Conservation (phyloP, 2,888 invertebrate genomes). For the Diogma glabrata region DNA sequence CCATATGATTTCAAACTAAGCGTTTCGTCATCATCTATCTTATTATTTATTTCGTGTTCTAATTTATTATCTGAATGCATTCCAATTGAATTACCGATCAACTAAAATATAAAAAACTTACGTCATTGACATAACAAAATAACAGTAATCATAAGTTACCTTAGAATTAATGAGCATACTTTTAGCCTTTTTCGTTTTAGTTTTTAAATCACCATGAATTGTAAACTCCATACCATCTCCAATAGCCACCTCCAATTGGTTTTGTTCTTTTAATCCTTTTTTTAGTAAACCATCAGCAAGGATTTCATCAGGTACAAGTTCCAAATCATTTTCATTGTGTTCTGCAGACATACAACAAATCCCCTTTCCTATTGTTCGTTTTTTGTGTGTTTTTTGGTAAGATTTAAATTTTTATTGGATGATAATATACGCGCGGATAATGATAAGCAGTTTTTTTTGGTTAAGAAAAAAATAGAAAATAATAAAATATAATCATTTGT, state of each 20-base stretch:
- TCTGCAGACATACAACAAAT: slow-evolving; percentile 56
- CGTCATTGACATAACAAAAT: background rate
- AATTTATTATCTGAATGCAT: slow-evolving; percentile 58
- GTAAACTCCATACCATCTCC: slow-evolving; percentile 91
- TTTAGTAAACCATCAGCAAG: slow-evolving; percentile 76
- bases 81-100: slow-evolving; percentile 66
- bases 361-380: slow-evolving; percentile 38
- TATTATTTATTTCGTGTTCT: slow-evolving; percentile 61
- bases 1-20: slow-evolving; percentile 86
- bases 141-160: slow-evolving; percentile 28
- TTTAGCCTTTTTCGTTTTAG: slow-evolving; percentile 72
- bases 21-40: slow-evolving; percentile 65
- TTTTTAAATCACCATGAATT: slow-evolving; percentile 78
- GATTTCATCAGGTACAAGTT: slow-evolving; percentile 53
- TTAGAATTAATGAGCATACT: slow-evolving; percentile 68
- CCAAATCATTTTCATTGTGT: slow-evolving; percentile 50
- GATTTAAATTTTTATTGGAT: slow-evolving; percentile 3
- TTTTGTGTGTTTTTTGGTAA: slow-evolving; percentile 9
- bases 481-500: slow-evolving; percentile 3
- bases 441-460: slow-evolving; percentile 1
- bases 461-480: slow-evolving; percentile 4
- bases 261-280: slow-evolving; percentile 79
- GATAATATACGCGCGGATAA: slow-evolving; percentile 7
- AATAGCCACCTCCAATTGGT: slow-evolving; percentile 81
- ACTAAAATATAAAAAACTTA: slow-evolving; percentile 28